Evolutionary conservation across 2,888 invertebrate species (phyloP).

Genomic region (Cancer borealis): DNA sequence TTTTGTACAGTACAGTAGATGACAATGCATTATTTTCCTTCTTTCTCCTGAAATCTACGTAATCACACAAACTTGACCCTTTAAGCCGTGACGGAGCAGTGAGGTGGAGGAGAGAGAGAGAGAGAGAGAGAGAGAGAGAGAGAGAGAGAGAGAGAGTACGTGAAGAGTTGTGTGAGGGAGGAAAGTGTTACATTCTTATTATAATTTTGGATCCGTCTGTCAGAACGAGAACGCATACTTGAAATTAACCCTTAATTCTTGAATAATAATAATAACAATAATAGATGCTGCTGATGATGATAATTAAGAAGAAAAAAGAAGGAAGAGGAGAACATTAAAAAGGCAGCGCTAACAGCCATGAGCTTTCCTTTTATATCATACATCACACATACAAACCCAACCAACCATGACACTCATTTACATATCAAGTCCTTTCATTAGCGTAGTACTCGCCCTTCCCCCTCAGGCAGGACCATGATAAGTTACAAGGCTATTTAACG

Average conservation of each 20-base stretch:
- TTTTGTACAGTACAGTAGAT: neutral
- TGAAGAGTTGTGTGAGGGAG: neutral
- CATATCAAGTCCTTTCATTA: neutral
- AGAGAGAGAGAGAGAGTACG: neutral
- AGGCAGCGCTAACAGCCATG: no score
- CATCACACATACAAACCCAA: no score
- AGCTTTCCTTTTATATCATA: no score
- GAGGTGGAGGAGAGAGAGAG: neutral
- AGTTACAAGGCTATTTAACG: neutral
- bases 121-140: neutral
- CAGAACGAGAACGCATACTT: neutral
- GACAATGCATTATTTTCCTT: neutral
- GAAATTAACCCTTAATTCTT: neutral
- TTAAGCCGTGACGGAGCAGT: neutral
- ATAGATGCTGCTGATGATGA: no score
- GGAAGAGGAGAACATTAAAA: no score
- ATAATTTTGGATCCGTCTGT: neutral
- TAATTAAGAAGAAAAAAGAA: no score
- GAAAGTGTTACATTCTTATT: neutral
- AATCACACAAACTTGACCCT: neutral
- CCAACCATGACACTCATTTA: no score
- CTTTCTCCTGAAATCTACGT: neutral
- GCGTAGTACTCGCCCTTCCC: neutral
- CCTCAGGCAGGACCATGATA: neutral
- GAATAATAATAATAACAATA: no score